Base-by-base conservation (phyloP, 2,113 vertebrate species). In the Cyanoramphus novaezelandiae region DNA sequence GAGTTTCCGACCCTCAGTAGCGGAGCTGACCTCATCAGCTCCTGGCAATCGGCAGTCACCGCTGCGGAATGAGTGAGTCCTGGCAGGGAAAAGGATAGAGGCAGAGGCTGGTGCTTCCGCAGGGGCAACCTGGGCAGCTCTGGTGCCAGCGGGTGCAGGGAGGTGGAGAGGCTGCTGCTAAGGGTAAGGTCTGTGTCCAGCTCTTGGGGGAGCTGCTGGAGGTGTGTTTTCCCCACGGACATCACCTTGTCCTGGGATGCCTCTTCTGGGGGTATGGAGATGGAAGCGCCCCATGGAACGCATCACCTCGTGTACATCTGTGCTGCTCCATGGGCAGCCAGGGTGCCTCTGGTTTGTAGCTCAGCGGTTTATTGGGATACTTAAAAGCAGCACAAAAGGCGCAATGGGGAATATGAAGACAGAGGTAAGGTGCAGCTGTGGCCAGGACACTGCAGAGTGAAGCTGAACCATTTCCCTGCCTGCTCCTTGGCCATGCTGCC, bases 11-110 rank as follows among this genome's bases (percentile, higher is more conserved):
- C 29, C 18, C 84, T 88, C 80, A 55, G 11, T n/a, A 85, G 83
- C 76, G 9, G 83, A 53, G 55, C 86, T 68, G 91, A 88, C 69
- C 94, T 95, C 95, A 82, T 64, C 96, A 89, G 77, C 92, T 86
- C 65, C 86, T 2, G 18, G 84, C 87, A 95, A 86, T 95, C 94
- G 92, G 67, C 83, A 63, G 39, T 20, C 74, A 5, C 64, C 12
- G 55, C 29, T 90, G 68, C 88, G 84, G 93, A 94, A 11, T 21
- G 9, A 65, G 65, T 16, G 3, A 2, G 7, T 41, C 65, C 49
- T 17, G 82, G 79, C 69, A 53, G 70, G 50, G 46, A 49, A 63
- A 49, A 11, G 50, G 41, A 91, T 13, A 28, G 43, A 84, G 49
- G 74, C 83, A 63, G 52, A 55, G 74, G 41, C 74, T 60, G 13